Evolutionary conservation across 2,113 vertebrate genomes (phyloP).

Genomic region (Patagioenas fasciata): DNA sequence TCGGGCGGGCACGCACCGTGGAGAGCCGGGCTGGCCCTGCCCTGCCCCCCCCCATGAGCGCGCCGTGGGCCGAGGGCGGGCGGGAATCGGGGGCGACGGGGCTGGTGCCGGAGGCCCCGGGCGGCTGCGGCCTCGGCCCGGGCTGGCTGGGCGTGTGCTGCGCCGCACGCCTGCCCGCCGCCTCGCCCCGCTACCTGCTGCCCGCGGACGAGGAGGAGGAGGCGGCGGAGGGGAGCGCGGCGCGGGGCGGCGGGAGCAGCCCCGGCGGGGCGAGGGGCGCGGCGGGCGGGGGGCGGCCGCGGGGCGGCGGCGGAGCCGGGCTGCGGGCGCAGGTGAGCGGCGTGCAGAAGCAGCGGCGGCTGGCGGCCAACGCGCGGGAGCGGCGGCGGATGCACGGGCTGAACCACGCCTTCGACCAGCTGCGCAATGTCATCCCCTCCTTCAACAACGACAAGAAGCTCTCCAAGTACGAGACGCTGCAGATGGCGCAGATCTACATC

Average conservation of each 20-base stretch:
- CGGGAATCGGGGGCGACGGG: not conserved
- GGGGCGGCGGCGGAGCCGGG: constrained; percentile 61
- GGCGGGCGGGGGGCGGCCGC: constrained; percentile 68
- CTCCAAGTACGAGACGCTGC: constrained; percentile 96
- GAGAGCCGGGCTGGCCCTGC: too few species aligned
- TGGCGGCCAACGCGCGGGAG: constrained; percentile 93
- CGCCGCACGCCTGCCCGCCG: not conserved
- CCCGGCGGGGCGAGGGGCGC: constrained; percentile 63
- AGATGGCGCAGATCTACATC: constrained; percentile 99
- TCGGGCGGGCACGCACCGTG: not conserved
- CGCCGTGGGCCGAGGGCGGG: too few species aligned
- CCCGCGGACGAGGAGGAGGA: not conserved
- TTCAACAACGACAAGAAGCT: constrained; percentile 97
- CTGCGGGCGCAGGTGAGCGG: constrained; percentile 64
- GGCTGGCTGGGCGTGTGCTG: constrained; percentile 31
- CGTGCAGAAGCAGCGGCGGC: constrained; percentile 87
- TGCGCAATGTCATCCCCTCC: constrained; percentile 94
- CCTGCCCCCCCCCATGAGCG: too few species aligned
- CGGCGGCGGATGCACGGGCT: constrained; percentile 93
- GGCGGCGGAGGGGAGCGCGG: not conserved
- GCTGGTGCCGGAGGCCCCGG: not conserved
- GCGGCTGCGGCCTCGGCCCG: not conserved
- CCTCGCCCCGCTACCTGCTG: constrained; percentile 12
- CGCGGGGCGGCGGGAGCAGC: not conserved
- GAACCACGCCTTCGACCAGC: constrained; percentile 95